phyloP scores from a whole-genome alignment of 2,113 vertebrate genomes.

The Triplophysa dalaica region DNA sequence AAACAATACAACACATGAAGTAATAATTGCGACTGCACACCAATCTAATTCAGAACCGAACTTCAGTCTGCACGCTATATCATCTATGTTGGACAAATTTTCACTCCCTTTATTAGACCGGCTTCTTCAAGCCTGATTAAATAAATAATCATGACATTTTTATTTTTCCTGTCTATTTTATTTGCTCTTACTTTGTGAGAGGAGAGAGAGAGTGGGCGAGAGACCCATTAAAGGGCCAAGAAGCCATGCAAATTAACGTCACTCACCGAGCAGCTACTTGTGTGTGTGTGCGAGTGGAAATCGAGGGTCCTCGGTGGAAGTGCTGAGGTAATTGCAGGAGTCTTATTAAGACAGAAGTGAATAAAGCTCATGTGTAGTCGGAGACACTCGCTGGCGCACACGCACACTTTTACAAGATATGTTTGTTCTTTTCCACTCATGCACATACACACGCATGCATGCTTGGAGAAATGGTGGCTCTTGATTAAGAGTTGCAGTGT shows the following conservation, averaged over 20 bases:
- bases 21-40: constrained; percentile 19
- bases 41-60: constrained; percentile 1
- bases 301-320: constrained; percentile 25
- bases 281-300: constrained; percentile 37
- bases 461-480: neutral
- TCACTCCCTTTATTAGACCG: constrained; percentile 49
- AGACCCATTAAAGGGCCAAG: constrained; percentile 73
- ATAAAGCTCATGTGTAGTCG: constrained; percentile 49
- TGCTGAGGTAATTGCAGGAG: constrained; percentile 41
- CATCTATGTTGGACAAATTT: constrained; percentile 52
- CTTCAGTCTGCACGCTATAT: constrained; percentile 36
- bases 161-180: constrained; percentile 56
- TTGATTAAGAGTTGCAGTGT: constrained; percentile 47
- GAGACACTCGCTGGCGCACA: constrained; percentile 41
- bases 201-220: constrained; percentile 63
- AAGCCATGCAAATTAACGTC: constrained; percentile 81
- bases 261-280: constrained; percentile 68
- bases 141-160: constrained; percentile 60
- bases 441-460: constrained; percentile 27
- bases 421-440: constrained; percentile 10
- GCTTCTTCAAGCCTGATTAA: constrained; percentile 58
- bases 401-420: constrained; percentile 20
- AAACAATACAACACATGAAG: constrained; percentile 3
- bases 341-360: constrained; percentile 49
- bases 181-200: constrained; percentile 50